phyloP scores from a whole-genome alignment of 2,797 vertebrate genomes.

The Steatocranus sp. region DNA sequence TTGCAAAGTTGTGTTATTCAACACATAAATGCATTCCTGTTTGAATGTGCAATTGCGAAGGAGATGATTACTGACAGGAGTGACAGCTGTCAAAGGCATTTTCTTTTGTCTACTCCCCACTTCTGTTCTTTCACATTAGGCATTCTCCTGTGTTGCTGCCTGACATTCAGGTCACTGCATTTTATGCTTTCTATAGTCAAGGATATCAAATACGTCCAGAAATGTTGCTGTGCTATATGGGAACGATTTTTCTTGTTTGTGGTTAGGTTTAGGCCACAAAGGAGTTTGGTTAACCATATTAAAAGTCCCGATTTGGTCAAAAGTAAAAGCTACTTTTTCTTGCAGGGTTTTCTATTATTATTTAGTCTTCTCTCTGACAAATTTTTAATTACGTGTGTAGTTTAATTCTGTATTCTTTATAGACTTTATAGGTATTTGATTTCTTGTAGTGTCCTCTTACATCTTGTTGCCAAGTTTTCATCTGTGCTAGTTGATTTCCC shows the following conservation, averaged over 20 bases:
- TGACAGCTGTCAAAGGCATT: background rate
- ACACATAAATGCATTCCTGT: conserved; percentile 3
- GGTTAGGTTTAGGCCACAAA: background rate
- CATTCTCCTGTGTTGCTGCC: background rate
- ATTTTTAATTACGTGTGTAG: background rate
- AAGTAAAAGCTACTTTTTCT: background rate
- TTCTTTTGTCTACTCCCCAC: background rate
- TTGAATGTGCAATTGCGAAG: conserved; percentile 1
- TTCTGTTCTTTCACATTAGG: background rate
- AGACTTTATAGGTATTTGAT: background rate
- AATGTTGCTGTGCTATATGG: background rate
- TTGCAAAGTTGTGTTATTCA: conserved; percentile 44
- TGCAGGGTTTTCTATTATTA: background rate
- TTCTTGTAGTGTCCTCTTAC: background rate
- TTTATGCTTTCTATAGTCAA: background rate
- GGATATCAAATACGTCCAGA: background rate
- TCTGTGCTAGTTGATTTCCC: background rate
- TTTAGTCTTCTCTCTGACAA: background rate
- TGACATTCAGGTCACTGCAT: background rate
- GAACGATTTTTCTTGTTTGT: background rate
- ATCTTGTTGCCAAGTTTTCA: background rate
- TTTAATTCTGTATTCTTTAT: background rate
- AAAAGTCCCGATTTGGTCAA: background rate
- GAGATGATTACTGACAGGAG: background rate
- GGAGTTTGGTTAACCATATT: background rate